These are phyloP conservation scores for Bovichtus variegatus DNA, from an alignment of 2,797 vertebrate genomes.

Conservation along the genomic window DNA sequence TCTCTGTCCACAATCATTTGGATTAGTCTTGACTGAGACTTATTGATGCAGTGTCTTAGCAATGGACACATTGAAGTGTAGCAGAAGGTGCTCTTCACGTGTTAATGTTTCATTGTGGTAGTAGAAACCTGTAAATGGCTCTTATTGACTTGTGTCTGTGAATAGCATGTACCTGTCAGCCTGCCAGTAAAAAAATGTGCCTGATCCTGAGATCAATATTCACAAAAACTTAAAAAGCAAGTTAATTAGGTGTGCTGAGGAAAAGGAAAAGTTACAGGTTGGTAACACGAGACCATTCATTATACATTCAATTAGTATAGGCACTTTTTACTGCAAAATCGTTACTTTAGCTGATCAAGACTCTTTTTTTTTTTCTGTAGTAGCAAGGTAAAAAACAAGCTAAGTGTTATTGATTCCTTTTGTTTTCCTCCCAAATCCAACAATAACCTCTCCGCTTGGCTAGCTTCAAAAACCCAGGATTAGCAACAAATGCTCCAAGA, in stretches of 20 bases:
- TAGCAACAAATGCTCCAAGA: constrained; percentile 27
- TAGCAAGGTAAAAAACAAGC: constrained; percentile 20
- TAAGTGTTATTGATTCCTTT: constrained; percentile 50
- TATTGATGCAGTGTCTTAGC: neutral
- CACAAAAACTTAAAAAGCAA: constrained; percentile 30
- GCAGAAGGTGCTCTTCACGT: neutral
- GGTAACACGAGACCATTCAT: constrained; percentile 33
- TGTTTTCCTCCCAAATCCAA: constrained; percentile 39
- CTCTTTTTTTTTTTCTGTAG: constrained; percentile 32
- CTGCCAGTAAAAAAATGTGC: constrained; percentile 14
- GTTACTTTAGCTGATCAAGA: constrained; percentile 5
- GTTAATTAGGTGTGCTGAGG: constrained; percentile 31
- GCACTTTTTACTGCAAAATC: constrained; percentile 12
- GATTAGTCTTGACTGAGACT: neutral
- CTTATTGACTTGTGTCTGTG: constrained; percentile 10
- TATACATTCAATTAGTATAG: constrained; percentile 40
- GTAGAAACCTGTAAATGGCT: neutral
- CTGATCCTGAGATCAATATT: constrained; percentile 35
- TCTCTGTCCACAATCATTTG: neutral
- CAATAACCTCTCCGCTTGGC: constrained; percentile 23
- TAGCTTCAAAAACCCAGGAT: constrained; percentile 40
- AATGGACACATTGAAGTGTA: neutral
- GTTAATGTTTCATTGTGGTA: neutral
- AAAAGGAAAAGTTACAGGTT: constrained; percentile 24
- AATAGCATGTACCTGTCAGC: constrained; percentile 17